Evolutionary conservation across 2,797 vertebrate species (phyloP).

Genomic region (Apogon talboti): DNA sequence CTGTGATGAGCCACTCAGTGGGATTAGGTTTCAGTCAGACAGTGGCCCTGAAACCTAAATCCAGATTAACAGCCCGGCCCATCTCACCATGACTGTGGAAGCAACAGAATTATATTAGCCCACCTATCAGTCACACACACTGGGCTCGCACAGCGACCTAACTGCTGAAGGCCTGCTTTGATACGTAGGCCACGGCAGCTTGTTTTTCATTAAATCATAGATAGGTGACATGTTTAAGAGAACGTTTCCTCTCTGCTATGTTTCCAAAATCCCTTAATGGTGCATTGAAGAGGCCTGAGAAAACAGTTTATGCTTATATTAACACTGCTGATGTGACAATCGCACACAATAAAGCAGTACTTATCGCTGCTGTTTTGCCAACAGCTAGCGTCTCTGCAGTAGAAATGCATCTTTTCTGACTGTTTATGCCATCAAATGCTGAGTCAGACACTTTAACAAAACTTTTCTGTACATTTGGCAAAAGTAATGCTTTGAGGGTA

Average conservation of each 20-base stretch:
- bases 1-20: constrained; percentile 54
- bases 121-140: constrained; percentile 69
- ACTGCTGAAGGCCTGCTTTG: constrained; percentile 46
- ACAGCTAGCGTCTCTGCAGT: no score
- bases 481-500: background rate
- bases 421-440: background rate
- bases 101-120: constrained; percentile 63
- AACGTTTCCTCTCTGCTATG: constrained; percentile 26
- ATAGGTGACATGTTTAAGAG: constrained; percentile 47
- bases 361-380: constrained; percentile 17
- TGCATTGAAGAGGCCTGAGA: background rate
- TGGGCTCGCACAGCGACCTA: constrained; percentile 40
- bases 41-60: constrained; percentile 71
- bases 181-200: constrained; percentile 34
- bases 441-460: constrained; percentile 6
- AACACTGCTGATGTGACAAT: constrained; percentile 22
- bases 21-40: constrained; percentile 70
- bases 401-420: background rate
- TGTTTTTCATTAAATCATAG: constrained; percentile 49
- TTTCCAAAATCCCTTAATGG: constrained; percentile 34
- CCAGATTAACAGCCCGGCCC: constrained; percentile 75
- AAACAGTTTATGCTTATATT: constrained; percentile 15
- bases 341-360: constrained; percentile 1
- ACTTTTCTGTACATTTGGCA: background rate
- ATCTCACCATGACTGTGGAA: constrained; percentile 49